A percentile compares a stretch with the other conserved stretches of the same genome.
Conservation (phyloP, 2,797 vertebrate genomes). For the Enteromius paludinosus region DNA sequence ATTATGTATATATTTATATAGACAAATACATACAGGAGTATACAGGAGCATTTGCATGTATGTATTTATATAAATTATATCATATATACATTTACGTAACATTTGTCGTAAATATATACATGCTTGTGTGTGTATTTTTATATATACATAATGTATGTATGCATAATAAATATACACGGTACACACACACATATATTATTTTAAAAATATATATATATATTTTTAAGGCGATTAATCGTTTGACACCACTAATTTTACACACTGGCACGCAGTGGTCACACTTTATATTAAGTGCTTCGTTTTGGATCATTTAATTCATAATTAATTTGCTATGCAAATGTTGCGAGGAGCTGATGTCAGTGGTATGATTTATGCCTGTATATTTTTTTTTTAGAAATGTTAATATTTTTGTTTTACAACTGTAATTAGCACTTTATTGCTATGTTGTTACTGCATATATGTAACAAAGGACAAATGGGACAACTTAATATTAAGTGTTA, state of each 20-base stretch:
- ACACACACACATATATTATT: no score
- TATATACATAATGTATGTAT: no score
- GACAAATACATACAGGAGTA: no score
- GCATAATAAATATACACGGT: no score
- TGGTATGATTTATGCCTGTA: neutral
- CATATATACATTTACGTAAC: no score
- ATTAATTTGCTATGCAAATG: slow-evolving; percentile 55
- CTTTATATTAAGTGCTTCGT: slow-evolving; percentile 60
- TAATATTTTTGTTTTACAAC: slow-evolving; percentile 7
- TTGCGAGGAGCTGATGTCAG: neutral
- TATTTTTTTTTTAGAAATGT: neutral
- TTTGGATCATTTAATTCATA: slow-evolving; percentile 23
- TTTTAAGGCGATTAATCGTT: no score
- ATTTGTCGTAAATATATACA: no score
- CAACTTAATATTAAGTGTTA: slow-evolving; percentile 56
- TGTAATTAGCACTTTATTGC: slow-evolving; percentile 13
- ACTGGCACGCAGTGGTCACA: slow-evolving; percentile 34
- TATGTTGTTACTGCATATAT: slow-evolving; percentile 3
- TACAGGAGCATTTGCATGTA: no score
- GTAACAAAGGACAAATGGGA: slow-evolving; percentile 47
- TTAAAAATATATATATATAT: no score
- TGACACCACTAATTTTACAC: neutral
- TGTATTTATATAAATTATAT: no score
- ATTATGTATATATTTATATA: no score
- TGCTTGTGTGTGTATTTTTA: no score